phyloP scores from a whole-genome alignment of 2,113 vertebrate species.

The Myodes glareolus region DNA sequence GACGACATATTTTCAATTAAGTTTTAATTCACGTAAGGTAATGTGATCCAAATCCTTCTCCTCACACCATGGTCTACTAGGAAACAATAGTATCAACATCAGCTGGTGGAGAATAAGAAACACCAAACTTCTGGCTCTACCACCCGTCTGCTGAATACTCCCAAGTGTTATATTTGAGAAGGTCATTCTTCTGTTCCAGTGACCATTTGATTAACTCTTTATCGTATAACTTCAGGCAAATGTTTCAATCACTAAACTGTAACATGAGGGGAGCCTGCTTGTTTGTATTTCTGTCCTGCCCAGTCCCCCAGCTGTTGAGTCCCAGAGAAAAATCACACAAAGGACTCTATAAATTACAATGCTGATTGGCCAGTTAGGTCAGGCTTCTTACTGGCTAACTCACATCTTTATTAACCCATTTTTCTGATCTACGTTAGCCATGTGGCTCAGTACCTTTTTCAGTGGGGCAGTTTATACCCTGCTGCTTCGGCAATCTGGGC shows the following conservation, averaged over 20 bases:
- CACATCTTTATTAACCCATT: too few relatives aligned
- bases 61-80: not conserved
- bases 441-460: too few relatives aligned
- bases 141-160: not conserved
- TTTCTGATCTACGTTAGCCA: too few relatives aligned
- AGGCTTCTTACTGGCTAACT: too few relatives aligned
- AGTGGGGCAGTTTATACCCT: too few relatives aligned
- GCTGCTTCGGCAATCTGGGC: too few relatives aligned
- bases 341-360: too few relatives aligned
- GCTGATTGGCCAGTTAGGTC: too few relatives aligned
- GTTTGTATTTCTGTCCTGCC: too few relatives aligned
- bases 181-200: not conserved
- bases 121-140: not conserved
- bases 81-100: not conserved
- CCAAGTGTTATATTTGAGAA: not conserved
- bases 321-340: too few relatives aligned
- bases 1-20: not conserved
- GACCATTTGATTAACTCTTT: not conserved
- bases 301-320: too few relatives aligned
- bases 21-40: not conserved
- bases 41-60: not conserved
- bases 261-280: too few relatives aligned
- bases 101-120: not conserved
- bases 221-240: not conserved
- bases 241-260: not conserved